Evolutionary conservation across 2,888 invertebrate species (phyloP), one percentile per base, ranked within the genome.

Genomic region (Lumbricus terrestris): DNA sequence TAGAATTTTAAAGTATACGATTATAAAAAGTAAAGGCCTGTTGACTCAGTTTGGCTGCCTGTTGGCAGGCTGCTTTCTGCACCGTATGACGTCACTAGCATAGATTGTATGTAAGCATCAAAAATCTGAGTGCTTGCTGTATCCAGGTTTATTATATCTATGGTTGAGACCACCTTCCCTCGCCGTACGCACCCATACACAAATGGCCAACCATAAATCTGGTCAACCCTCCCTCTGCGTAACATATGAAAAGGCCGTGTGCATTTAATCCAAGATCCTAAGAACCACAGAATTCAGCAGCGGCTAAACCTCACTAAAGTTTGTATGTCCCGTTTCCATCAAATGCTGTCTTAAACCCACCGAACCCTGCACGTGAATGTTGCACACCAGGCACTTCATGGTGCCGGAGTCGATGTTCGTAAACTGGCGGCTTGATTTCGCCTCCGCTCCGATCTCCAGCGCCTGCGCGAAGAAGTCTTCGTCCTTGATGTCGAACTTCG

Each of bases 321-420:
- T 94, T 5, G 94, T 93, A 93, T 98, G 98, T 42, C 97, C 97
- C 0, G 98, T 98, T 90, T 96, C 96, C 94, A 97, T 96, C 37
- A 98, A 98, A 94, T 98, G 98, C 92, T 96, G 96, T 93, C 97
- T 97, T 0, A 98, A 98, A 94, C 97, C 97, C 0, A 95, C 95
- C 94, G 98, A 97, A 0, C 98, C 98, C 83, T 96, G 96, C 0
- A 98, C 95, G 93, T 96, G 95, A 47, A 96, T 95, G 93, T 97
- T 96, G 94, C 98, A 98, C n/a, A 96, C 96, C 94, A 97, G 95
- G 95, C 98, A 98, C 92, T 97, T 97, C 29, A 98, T 95, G 0
- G 97, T 97, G 93, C 98, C 98, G 93, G 97, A 97, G 94, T 97
- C 96, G 13, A 98, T 96, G 95, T 98, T 98, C 0, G 98, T 98